A percentile compares a stretch with the other conserved stretches of the same genome.
phyloP scores from a whole-genome alignment of 2,113 vertebrate species.

The Variabilichromis moorii region DNA sequence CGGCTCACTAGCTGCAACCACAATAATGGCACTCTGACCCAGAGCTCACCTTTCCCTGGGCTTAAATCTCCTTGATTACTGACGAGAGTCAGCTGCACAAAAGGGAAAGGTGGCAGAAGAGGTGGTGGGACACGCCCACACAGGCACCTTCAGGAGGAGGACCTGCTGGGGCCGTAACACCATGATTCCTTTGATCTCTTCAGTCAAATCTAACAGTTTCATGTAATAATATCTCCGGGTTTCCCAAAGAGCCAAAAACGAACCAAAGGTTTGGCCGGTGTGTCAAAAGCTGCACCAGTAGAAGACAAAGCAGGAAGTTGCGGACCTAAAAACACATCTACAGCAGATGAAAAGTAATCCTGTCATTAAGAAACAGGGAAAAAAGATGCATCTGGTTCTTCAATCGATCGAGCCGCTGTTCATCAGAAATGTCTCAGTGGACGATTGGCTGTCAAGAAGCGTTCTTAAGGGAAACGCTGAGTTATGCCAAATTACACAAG shows the following conservation, averaged over 20 bases:
- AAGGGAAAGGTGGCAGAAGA: too few relatives aligned
- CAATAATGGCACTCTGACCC: too few relatives aligned
- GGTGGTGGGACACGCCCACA: too few relatives aligned
- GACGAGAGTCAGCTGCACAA: too few relatives aligned
- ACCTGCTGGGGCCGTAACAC: too few relatives aligned
- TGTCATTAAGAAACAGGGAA: neutral
- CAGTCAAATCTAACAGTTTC: neutral
- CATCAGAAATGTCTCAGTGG: neutral
- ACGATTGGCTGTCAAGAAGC: neutral
- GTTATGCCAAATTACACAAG: neutral
- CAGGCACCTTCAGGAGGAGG: too few relatives aligned
- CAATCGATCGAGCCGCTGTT: neutral
- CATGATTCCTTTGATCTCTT: neutral
- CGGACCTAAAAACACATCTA: neutral
- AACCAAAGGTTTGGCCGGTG: neutral
- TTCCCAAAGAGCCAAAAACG: neutral
- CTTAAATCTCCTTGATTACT: too few relatives aligned
- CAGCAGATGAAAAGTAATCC: neutral
- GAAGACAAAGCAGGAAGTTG: neutral
- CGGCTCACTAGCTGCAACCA: accelerated
- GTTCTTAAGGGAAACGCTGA: neutral
- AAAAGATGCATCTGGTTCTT: neutral
- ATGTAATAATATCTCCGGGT: neutral
- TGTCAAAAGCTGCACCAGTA: neutral
- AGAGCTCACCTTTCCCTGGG: too few relatives aligned